Evolutionary conservation across 2,797 vertebrate species (phyloP).

Genomic region (Loriculus beryllinus): DNA sequence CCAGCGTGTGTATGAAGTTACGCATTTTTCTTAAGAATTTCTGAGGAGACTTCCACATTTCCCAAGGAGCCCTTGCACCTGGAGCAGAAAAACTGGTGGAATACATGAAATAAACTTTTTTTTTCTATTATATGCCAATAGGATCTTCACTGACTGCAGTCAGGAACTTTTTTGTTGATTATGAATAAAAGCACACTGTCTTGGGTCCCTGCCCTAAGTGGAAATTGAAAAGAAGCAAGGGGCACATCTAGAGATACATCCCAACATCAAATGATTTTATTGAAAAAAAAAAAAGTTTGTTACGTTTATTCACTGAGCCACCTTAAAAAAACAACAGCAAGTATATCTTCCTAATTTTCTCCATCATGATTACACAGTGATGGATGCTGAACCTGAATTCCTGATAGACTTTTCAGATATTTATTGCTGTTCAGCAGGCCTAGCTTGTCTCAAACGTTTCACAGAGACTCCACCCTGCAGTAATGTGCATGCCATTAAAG

Average conservation of each 20-base stretch:
- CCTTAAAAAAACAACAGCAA: neutral
- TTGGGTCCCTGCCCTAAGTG: neutral
- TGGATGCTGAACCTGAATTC: neutral
- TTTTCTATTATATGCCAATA: neutral
- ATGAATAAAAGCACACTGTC: neutral
- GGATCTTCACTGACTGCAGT: neutral
- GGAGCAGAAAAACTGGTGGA: neutral
- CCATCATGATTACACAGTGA: neutral
- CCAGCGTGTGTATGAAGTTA: neutral
- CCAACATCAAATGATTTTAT: neutral
- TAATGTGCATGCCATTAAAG: constrained; percentile 27
- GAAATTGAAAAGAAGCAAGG: neutral
- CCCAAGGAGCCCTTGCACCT: neutral
- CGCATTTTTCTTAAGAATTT: neutral
- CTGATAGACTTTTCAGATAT: neutral
- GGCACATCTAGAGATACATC: no score
- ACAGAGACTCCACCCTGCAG: constrained; percentile 1
- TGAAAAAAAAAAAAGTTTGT: neutral
- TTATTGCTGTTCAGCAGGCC: neutral
- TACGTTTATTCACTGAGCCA: neutral
- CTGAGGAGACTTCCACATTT: fast-evolving
- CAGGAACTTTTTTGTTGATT: neutral
- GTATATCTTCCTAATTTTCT: neutral
- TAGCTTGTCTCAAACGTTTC: neutral
- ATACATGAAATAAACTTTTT: neutral